These are phyloP conservation scores for Dendrocopos noguchii DNA, from an alignment of 2,113 vertebrate genomes.

Conservation along the genomic window DNA sequence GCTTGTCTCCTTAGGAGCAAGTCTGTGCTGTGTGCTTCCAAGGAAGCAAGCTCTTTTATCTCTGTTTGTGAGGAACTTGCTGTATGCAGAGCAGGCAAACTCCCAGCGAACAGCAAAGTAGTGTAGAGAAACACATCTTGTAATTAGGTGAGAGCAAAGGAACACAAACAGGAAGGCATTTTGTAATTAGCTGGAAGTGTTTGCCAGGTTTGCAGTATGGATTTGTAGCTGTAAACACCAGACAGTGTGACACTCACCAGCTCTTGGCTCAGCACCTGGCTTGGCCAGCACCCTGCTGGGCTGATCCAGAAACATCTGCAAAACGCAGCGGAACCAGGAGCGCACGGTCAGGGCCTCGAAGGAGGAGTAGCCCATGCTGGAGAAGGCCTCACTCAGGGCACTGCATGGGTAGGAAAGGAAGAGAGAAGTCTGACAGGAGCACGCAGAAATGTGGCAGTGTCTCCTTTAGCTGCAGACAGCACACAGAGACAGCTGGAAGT, in stretches of 20 bases:
- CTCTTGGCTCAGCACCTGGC: conserved; percentile 64
- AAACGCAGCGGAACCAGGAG: conserved; percentile 92
- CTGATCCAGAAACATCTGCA: conserved; percentile 90
- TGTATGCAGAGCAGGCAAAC: conserved; percentile 54
- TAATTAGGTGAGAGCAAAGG: conserved; percentile 65
- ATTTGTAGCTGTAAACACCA: conserved; percentile 28
- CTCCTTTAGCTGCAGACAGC: neutral
- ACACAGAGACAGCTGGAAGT: neutral
- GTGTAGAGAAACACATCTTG: conserved; percentile 46
- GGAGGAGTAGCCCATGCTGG: conserved; percentile 71
- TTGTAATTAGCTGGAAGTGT: conserved; percentile 54
- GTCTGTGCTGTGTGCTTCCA: conserved; percentile 68
- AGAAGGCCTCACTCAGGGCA: conserved; percentile 79
- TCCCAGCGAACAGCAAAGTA: conserved; percentile 60
- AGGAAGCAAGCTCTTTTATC: conserved; percentile 72
- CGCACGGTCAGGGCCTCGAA: conserved; percentile 88
- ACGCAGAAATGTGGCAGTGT: neutral
- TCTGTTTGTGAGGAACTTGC: conserved; percentile 64
- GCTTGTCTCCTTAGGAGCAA: conserved; percentile 60
- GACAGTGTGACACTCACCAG: conserved; percentile 71
- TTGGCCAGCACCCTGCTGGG: conserved; percentile 66
- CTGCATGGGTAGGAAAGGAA: conserved; percentile 67
- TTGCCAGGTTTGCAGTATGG: conserved; percentile 46
- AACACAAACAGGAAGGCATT: conserved; percentile 65
- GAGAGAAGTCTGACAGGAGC: neutral